Evolutionary conservation across 1,140 invertebrate genomes (phyloP), one percentile per base, ranked within the genome.

Genomic region (Eumaeus atala): DNA sequence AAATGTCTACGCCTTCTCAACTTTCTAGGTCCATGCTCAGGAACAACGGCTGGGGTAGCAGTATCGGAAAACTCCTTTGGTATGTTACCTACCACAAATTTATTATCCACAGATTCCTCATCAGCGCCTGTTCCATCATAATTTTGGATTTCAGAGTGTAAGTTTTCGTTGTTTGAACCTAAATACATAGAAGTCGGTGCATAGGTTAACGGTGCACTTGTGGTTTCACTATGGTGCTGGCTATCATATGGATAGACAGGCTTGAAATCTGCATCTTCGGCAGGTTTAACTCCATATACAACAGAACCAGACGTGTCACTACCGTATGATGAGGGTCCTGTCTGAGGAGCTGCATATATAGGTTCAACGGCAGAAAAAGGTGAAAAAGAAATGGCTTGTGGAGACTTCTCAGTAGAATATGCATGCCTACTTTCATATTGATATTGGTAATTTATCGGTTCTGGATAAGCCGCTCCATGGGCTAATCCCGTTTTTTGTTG

Each of bases 21-120:
- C 12, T 84, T 89, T 67, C 90, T 77, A 2, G 90, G 90, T 6
- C 90, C 90, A 70, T 91, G 89, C 70, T 91, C 90, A 9, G 89
- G 90, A 16, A 91, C 89, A 16, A 89, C 83, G 14, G 84, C 88
- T 1, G 90, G 89, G 9, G 89, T 91, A 42, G 81, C 87, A 47
- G 88, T 80, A 54, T 89, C 85, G 33, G 80, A 68, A 38, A 88
- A 59, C 59, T 90, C 89, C 66, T 89, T 89, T 10, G 88, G 88
- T 44, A 89, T 74, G 67, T 86, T 89, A 9, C 89, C 90, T n/a
- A 90, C 89, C 1, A 90, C 89, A 69, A 90, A 90, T 66, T 89
- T 85, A 64, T 82, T 87, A 28, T 86, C 73, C 40, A 54, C 70
- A 47, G 59, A 60, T 38, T 64, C 72, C 28, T 70, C 62, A 16